A percentile compares a stretch with the other conserved stretches of the same genome.
Conservation (phyloP, 2,113 vertebrate genomes). For the Grammomys dolichurus region DNA sequence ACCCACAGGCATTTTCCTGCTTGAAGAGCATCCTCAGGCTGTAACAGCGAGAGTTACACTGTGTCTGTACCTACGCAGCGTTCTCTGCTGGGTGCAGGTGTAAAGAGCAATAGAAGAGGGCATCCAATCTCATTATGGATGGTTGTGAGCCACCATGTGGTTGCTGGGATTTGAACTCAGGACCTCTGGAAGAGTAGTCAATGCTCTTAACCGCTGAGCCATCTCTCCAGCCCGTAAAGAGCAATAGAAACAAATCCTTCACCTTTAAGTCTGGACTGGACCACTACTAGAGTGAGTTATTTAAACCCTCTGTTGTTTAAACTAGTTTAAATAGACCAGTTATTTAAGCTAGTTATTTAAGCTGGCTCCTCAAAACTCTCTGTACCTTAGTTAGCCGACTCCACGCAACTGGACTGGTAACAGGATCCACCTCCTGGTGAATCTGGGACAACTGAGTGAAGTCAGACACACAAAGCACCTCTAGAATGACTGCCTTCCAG, state of each 20-base stretch:
- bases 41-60: not conserved
- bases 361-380: not conserved
- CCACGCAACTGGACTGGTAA: not conserved
- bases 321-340: not conserved
- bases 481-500: not conserved
- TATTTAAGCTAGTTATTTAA: not conserved
- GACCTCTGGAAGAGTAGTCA: too few species aligned
- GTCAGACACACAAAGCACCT: not conserved
- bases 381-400: not conserved
- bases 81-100: not conserved
- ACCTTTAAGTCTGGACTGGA: not conserved
- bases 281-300: not conserved
- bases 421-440: not conserved
- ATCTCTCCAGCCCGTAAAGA: not conserved
- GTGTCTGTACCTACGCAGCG: not conserved
- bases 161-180: too few species aligned
- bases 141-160: too few species aligned
- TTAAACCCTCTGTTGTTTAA: not conserved
- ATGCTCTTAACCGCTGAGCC: too few species aligned
- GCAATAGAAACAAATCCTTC: not conserved
- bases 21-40: not conserved
- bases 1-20: constrained; percentile 33
- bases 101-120: not conserved
- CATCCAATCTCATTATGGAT: too few species aligned
- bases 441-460: not conserved